Conservation (phyloP, 2,113 vertebrate species). For the Rhinolophus sinicus region DNA sequence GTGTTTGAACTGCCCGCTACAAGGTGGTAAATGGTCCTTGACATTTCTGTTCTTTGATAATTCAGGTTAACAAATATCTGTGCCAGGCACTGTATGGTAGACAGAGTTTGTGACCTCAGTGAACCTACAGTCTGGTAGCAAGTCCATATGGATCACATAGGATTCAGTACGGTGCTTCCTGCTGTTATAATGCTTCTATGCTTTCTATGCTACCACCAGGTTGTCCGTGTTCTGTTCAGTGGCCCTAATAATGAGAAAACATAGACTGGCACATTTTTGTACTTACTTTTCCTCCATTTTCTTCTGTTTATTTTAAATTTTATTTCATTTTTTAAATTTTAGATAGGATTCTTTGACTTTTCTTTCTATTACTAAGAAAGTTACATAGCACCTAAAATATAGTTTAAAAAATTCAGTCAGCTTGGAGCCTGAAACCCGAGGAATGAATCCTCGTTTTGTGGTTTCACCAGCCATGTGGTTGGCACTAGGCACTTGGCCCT, state of each 20-base stretch:
- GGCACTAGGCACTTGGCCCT: background rate
- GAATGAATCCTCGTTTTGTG: background rate
- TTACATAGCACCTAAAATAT: background rate
- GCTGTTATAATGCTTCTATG: background rate
- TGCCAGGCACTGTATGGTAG: background rate
- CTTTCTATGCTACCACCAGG: background rate
- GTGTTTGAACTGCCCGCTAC: background rate
- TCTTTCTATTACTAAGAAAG: conserved; percentile 2
- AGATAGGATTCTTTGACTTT: background rate
- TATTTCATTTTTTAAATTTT: background rate
- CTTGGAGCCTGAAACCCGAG: background rate
- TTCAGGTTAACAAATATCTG: background rate
- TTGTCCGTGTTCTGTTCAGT: background rate
- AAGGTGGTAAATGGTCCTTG: background rate
- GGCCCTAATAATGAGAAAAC: background rate
- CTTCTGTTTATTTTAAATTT: background rate
- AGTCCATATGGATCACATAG: background rate
- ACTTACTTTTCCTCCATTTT: background rate
- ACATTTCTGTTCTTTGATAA: background rate
- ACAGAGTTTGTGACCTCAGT: background rate
- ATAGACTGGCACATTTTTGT: background rate
- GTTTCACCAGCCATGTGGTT: background rate
- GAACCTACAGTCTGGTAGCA: background rate
- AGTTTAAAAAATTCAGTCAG: background rate
- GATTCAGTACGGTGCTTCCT: background rate